Evolutionary conservation across 1,140 invertebrate genomes (phyloP).

Genomic region (Carposina sasakii): DNA sequence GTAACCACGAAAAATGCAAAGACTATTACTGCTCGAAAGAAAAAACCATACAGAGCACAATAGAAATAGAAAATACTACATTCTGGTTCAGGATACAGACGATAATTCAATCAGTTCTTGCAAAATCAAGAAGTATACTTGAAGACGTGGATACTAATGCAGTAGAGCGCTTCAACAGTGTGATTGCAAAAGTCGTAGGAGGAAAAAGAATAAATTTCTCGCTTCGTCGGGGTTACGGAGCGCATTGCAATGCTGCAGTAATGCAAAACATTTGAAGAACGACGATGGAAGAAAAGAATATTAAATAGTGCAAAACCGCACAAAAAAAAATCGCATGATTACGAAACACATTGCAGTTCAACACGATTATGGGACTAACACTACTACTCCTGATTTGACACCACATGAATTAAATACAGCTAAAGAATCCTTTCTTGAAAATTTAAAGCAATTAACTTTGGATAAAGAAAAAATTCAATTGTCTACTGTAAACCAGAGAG

Average conservation of each 20-base stretch:
- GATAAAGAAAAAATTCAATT: slow-evolving; percentile 12
- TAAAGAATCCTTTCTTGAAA: too few relatives aligned
- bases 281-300: neutral
- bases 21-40: too few relatives aligned
- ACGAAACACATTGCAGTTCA: too few relatives aligned
- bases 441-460: slow-evolving; percentile 11
- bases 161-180: slow-evolving; percentile 13
- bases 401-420: too few relatives aligned
- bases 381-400: too few relatives aligned
- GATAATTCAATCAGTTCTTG: neutral
- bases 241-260: neutral
- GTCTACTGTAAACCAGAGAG: slow-evolving; percentile 18
- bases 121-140: slow-evolving; percentile 9
- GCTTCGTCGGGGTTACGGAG: too few relatives aligned
- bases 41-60: too few relatives aligned
- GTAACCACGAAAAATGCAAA: too few relatives aligned
- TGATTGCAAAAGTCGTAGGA: slow-evolving; percentile 14
- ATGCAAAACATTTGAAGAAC: neutral
- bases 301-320: too few relatives aligned
- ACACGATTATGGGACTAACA: too few relatives aligned
- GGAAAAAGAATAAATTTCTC: slow-evolving; percentile 9
- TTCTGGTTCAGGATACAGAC: neutral
- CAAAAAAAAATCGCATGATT: too few relatives aligned
- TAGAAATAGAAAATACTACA: too few relatives aligned
- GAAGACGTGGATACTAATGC: slow-evolving; percentile 12